Percentiles rank a stretch among this genome's conserved stretches.
These are phyloP conservation scores for Thaumetopoea pityocampa DNA, from an alignment of 1,140 invertebrate genomes.

Conservation along the genomic window DNA sequence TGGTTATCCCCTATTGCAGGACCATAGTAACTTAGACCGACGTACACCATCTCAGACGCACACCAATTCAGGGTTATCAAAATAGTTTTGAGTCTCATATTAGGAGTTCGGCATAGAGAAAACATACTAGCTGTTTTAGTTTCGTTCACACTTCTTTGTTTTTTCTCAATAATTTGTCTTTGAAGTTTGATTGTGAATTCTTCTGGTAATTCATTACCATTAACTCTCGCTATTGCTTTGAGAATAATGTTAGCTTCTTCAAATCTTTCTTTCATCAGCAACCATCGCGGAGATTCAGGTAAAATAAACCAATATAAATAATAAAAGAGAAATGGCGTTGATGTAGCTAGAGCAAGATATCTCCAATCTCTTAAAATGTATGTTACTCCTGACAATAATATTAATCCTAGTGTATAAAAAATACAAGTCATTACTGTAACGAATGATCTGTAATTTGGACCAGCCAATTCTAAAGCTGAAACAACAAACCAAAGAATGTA, in stretches of 20 bases:
- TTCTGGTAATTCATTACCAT: slow-evolving; percentile 84
- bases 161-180: slow-evolving; percentile 82
- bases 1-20: slow-evolving; percentile 89
- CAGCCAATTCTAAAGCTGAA: slow-evolving; percentile 91
- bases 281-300: slow-evolving; percentile 91
- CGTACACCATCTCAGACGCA: slow-evolving; percentile 87
- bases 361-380: slow-evolving; percentile 91
- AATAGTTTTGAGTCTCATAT: slow-evolving; percentile 87
- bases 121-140: slow-evolving; percentile 80
- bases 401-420: slow-evolving; percentile 91
- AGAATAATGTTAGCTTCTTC: slow-evolving; percentile 88
- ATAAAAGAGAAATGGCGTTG: slow-evolving; percentile 88
- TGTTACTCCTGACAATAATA: slow-evolving; percentile 87
- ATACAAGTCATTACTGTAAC: slow-evolving; percentile 93
- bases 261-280: slow-evolving; percentile 86
- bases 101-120: slow-evolving; percentile 87
- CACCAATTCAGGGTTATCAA: slow-evolving; percentile 84
- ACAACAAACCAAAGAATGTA: slow-evolving; percentile 32
- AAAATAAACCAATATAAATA: slow-evolving; percentile 90
- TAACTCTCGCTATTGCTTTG: slow-evolving; percentile 84
- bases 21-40: slow-evolving; percentile 91
- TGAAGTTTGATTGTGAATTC: slow-evolving; percentile 84
- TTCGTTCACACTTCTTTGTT: slow-evolving; percentile 79
- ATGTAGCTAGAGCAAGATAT: slow-evolving; percentile 85
- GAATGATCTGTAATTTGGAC: slow-evolving; percentile 92